phyloP scores from a whole-genome alignment of 2,888 invertebrate species.

The Oscheius sp. region DNA sequence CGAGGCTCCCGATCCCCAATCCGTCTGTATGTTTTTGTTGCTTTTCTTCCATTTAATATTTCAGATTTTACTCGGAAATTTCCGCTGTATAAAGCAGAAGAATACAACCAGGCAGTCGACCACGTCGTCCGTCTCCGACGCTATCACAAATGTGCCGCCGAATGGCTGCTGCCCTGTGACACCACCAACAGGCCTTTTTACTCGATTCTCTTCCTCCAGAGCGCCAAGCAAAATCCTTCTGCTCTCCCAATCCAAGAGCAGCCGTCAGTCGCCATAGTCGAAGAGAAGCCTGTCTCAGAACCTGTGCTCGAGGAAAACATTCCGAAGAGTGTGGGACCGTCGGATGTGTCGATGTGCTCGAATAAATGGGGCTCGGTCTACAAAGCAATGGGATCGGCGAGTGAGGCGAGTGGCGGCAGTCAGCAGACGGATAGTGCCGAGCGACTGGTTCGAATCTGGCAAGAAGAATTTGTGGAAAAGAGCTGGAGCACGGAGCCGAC shows the following conservation, averaged over 20 bases:
- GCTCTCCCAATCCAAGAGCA: too few relatives aligned
- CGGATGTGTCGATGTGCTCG: not conserved
- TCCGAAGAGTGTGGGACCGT: not conserved
- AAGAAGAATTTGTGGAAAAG: not conserved
- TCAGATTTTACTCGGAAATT: not conserved
- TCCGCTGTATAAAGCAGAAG: not conserved
- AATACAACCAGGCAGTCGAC: not conserved
- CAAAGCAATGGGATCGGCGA: not conserved
- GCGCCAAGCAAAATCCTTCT: not conserved
- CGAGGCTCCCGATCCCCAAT: not conserved
- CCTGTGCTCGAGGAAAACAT: not conserved
- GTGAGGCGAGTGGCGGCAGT: not conserved
- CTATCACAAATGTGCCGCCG: not conserved
- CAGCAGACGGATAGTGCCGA: not conserved
- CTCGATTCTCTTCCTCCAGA: constrained; percentile 1
- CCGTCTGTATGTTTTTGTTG: not conserved
- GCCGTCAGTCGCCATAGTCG: too few relatives aligned
- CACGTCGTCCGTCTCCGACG: not conserved
- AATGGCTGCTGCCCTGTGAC: not conserved
- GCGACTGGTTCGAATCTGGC: constrained; percentile 6
- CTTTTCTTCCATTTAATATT: too few relatives aligned
- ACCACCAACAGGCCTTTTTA: not conserved
- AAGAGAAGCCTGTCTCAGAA: too few relatives aligned
- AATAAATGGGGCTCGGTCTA: not conserved
- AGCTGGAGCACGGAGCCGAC: not conserved